phyloP scores from a whole-genome alignment of 2,113 vertebrate species.

The Paratilapia polleni region DNA sequence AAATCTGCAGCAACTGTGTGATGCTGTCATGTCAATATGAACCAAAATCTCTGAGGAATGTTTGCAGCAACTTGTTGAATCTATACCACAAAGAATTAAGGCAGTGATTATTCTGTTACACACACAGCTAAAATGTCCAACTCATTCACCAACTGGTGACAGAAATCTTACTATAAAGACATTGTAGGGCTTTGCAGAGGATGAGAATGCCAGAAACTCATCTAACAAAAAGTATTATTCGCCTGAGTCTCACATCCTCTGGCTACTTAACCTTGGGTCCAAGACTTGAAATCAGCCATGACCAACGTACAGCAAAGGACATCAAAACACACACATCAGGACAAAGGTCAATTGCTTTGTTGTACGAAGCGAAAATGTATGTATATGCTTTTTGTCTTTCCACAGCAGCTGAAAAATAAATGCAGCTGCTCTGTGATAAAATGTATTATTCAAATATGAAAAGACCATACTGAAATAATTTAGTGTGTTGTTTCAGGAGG shows the following conservation, averaged over 20 bases:
- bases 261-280: background rate
- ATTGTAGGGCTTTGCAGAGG: background rate
- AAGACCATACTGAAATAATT: background rate
- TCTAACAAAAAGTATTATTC: background rate
- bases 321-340: background rate
- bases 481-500: background rate
- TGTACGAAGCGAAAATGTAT: background rate
- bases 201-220: conserved; percentile 1
- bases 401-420: background rate
- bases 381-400: background rate
- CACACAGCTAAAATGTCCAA: background rate
- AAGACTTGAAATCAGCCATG: background rate
- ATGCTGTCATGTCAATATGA: too few species aligned
- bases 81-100: background rate
- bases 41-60: background rate
- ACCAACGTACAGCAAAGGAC: background rate
- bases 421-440: background rate
- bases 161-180: background rate
- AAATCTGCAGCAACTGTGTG: too few species aligned
- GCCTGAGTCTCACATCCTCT: background rate
- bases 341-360: background rate
- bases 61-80: background rate
- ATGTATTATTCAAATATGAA: background rate
- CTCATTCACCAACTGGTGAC: background rate
- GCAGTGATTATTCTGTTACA: background rate